Evolutionary conservation across 2,888 invertebrate species (phyloP).

Genomic region (Tinea pellionella): DNA sequence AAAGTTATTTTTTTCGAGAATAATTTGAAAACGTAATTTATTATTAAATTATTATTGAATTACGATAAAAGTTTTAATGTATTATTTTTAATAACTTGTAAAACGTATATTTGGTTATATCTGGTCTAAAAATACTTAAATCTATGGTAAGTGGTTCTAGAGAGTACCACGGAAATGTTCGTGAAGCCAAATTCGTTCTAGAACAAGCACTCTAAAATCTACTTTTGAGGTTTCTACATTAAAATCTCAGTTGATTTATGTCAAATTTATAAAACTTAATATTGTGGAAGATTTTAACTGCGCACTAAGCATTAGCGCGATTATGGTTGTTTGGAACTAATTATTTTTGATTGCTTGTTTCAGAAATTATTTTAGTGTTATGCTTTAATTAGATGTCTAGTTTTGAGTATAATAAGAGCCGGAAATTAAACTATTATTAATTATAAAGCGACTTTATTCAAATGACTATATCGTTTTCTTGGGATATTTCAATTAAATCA

Average conservation of each 20-base stretch:
- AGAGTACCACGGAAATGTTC: neutral
- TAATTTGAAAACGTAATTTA: no score
- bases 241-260: constrained; percentile 9
- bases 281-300: neutral
- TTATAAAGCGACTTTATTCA: no score
- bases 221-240: neutral
- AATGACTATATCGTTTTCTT: no score
- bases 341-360: neutral
- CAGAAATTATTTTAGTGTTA: no score
- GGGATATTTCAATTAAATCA: no score
- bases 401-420: no score
- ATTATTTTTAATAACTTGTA: no score
- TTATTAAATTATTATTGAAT: no score
- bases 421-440: no score
- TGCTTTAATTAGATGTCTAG: neutral
- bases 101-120: no score
- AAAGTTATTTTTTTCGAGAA: no score
- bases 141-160: neutral
- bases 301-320: neutral
- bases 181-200: neutral
- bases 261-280: neutral
- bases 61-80: no score
- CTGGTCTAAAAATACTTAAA: neutral
- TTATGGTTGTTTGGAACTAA: neutral
- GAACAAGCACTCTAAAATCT: neutral